Percentiles rank a stretch among this genome's conserved stretches.
Evolutionary conservation across 37 sponge, comb jelly and placozoan species (phyloP).

Genomic region (Chondrosia reniformis): DNA sequence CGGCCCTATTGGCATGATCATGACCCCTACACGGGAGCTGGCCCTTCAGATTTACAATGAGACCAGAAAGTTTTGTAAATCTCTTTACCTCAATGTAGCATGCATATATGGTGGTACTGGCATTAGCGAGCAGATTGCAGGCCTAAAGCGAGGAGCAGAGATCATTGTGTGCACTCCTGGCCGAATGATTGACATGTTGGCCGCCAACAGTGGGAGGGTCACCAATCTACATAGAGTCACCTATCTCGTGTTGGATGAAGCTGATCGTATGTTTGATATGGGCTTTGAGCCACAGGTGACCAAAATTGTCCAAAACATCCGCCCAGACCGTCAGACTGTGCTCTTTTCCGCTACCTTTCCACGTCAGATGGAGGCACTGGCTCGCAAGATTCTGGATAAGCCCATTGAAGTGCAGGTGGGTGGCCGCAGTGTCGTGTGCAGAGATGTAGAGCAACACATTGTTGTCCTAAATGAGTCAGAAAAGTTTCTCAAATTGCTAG

Average conservation of each 20-base stretch:
- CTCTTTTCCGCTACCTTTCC: constrained; percentile 99
- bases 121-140: constrained; percentile 98
- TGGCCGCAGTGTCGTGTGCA: constrained; percentile 94
- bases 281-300: constrained; percentile 99
- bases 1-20: constrained; percentile 90
- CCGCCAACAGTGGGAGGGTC: constrained; percentile 92
- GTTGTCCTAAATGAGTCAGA: constrained; percentile 81
- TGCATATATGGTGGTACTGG: constrained; percentile 99
- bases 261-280: constrained; percentile 99
- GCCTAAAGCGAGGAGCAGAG: constrained; percentile 93
- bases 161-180: constrained; percentile 98
- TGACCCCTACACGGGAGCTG: constrained; percentile 94
- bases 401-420: constrained; percentile 97
- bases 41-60: constrained; percentile 95
- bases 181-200: constrained; percentile 98
- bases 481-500: constrained; percentile 94
- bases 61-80: constrained; percentile 86
- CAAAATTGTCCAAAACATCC: constrained; percentile 73
- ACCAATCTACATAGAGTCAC: constrained; percentile 91
- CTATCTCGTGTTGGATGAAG: constrained; percentile 96
- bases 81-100: constrained; percentile 66
- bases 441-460: constrained; percentile 89
- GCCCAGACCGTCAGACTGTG: constrained; percentile 96
- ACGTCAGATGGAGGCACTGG: constrained; percentile 97
- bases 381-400: constrained; percentile 85